Base-by-base conservation (phyloP, 1,140 invertebrate genomes). In the Magallana ariakensis region DNA sequence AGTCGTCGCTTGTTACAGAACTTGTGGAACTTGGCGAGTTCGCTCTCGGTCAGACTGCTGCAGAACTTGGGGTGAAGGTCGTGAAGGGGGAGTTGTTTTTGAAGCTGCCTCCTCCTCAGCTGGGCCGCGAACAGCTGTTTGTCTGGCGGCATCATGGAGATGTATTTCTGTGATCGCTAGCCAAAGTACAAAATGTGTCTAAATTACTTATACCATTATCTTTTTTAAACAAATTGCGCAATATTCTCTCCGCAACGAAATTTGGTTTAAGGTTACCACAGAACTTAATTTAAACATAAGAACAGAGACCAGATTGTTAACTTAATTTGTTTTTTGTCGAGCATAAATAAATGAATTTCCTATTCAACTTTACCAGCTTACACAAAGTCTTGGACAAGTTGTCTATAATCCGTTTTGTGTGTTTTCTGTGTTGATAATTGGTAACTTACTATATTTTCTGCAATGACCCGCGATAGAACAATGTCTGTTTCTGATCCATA, bases 41-140 rank as follows among this genome's bases (percentile, higher is more conserved):
- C 98, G 94, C 97, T 97, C 91, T 98, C 98, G 80, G 96, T 96
- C 85, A 99, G 96, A 83, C 97, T 96, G 94, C 97, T 97, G 95
- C 98, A 99, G 95, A 99, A 99, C 84, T 98, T 96, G 1, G 94
- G 93, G 91, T 96, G 98, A 95, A 98, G 98, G 95, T 99, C 98
- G 95, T 99, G 98, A 11, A 98, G 98, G 60, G 98, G 98, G 90
- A 99, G 96, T 95, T 99, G 98, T 92, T 98, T 97, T 87, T 99
- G 95, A 87, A 99, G 96, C 95, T 99, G 98, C 92, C 97, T 97
- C 85, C 99, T 97, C 86, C 98, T 96, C 94, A 99, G 98, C 91
- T 98, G 96, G 94, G 99, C 98, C 4, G 98, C 98, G n/a, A 97
- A 99, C 87, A 98, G 98, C 89, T 99, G 97, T 95, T 99, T 99